Base-by-base conservation (phyloP, 1,140 invertebrate species). In the Scylla paramamosain region DNA sequence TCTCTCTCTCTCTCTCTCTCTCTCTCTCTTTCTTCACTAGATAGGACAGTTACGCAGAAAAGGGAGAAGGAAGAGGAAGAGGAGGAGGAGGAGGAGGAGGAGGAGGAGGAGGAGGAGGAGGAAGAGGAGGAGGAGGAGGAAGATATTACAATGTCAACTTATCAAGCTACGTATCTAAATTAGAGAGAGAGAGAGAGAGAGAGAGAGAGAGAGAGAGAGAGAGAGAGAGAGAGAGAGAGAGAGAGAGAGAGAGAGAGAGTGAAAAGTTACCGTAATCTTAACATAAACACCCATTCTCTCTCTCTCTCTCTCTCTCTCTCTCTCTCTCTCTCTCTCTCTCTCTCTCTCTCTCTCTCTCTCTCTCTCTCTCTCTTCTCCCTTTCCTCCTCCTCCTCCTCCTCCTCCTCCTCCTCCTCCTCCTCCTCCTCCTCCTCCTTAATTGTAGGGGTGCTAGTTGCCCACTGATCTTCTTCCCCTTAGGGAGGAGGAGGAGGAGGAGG, bases 261-360 rank as follows among this genome's bases (percentile, higher is more conserved):
- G 7, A 83, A 83, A 39, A 39, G 1, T 39, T 39, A 39, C 39
- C 39, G 6, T 39, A 39, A 39, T 39, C 39, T 39, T 39, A 39
- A 39, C 39, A 39, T 39, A 39, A 39, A 39, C 39, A 39, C 6
- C 39, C 39, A 39, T 20, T 59, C 20, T 86, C 83, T 86, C 83
- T 86, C 83, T 86, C 83, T 86, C 83, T 86, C 83, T 86, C 83
- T 86, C 83, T 86, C 83, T 86, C 83, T 86, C 83, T 86, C 83
- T 86, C 83, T 86, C 83, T 86, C 83, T 89, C 87, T 45, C 28
- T 89, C 28, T 89, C 87, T 45, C 32, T 16, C 14, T 45, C 39
- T 46, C 39, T 45, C 25, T n/a, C 39, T 59, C 10, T 59, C 52
- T 12, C 10, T 4, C 52, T 59, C 52, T 12, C 10, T 8, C 16